Evolutionary conservation across 2,797 vertebrate species (phyloP), one percentile per base, ranked within the genome.

Genomic region (Lacerta agilis): DNA sequence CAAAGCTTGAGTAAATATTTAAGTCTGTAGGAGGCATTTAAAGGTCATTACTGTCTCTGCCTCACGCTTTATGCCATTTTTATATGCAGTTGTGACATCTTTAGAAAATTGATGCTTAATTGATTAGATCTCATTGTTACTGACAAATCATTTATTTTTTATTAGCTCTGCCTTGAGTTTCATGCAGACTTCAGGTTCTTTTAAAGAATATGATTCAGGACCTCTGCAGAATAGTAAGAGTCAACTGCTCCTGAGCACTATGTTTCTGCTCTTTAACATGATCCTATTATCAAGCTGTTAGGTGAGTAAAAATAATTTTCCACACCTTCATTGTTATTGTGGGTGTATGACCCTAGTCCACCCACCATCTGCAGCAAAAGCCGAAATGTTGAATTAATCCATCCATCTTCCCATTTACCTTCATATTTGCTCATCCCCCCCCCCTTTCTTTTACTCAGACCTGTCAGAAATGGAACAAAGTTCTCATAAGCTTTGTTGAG

Each of bases 381-480:
- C 83, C 93, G 92, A 58, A 93, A 92, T 90, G 89, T 18, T 85
- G 86, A 94, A 94, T 93, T 93, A 93, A 91, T 95, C 94, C 43
- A 92, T 43, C 87, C 90, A 94, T 94, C 88, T 88, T 82, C 87
- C 83, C 83, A 89, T 77, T 94, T 94, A 90, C 84, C 86, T 92
- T 87, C 82, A 80, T 93, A 82, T 83, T 87, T 89, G 41, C 4
- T 58, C 33, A 36, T 27, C 15, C 27, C 5, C 15, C 36, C 7
- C 76, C 77, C 8, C 36, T 49, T 43, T n/a, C 38, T 88, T 79
- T 84, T 79, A 49, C 36, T 29, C 84, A 92, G 27, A 82, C 43
- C 25, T 93, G 90, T 92, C 91, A 87, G 87, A 92, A 93, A 43
- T 6, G 2, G 64, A 61, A 43, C 84, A 93, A 93, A 72, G 10